Base-by-base conservation (phyloP, 1,140 invertebrate species). In the Caenorhabditis tropicalis region DNA sequence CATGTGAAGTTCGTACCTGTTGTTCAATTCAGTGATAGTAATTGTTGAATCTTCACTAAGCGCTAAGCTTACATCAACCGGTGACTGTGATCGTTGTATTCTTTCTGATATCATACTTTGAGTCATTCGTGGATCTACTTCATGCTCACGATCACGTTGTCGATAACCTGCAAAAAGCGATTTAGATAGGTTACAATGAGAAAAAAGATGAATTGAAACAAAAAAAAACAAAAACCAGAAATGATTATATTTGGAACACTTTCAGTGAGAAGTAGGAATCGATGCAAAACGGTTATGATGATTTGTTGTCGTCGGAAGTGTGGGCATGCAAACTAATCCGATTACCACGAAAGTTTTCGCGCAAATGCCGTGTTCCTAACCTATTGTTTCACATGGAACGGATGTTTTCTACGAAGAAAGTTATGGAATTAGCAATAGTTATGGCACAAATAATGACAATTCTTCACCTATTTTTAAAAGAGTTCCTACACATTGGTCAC, bases 71-170 rank as follows among this genome's bases (percentile, higher is more conserved):
- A 70, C 60, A 70, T 70, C 60, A 36, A 70, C 33, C 2, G 60
- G 60, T n/a, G 60, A 70, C 16, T 70, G 60, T 39, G 60, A 70
- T 70, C 60, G 12, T 70, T 70, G 60, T 70, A 70, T 70, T 19
- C 60, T 33, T 70, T 70, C 60, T 70, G 60, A 70, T 70, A 70
- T 70, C 60, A 70, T 70, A 70, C 60, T 70, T 70, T 70, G 60
- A n/a, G 60, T 70, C 60, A 70, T 70, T 70, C 60, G 60, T 36
- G 60, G 60, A 39, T 70, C 60, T 70, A 70, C 60, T 70, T 70
- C 60, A 70, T 70, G 60, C 60, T 70, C 60, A 70, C 60, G 60
- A 36, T 70, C 60, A 4, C 60, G 60, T 70, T 70, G 60, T 33
- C 60, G 60, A 70, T 70, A 70, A n/a, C 60, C 60, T 70, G 31